Base-by-base conservation (phyloP, 2,888 invertebrate species). In the Brachyptera putata region DNA sequence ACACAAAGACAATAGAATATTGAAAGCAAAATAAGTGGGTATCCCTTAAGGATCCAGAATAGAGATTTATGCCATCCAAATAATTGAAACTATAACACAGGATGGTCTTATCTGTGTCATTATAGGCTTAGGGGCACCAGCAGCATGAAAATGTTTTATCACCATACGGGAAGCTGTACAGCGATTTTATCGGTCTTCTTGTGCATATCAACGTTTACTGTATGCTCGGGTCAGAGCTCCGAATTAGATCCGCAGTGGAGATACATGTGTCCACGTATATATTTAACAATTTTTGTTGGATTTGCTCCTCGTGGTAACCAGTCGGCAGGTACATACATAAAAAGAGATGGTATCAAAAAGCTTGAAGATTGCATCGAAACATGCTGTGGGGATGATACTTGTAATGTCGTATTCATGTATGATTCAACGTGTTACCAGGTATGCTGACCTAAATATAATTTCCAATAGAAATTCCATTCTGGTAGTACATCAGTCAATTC, bases 351-450 rank as follows among this genome's bases (percentile, higher is more conserved):
- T 16, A 61, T 67, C 24, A 61, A 64, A 26, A 56, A 41, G 41
- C 69, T 86, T 61, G 78, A 81, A 70, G 76, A 84, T 68, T 87
- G 88, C 77, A 79, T 87, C 61, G 77, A 81, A 74, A 77, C 83
- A 68, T 87, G 89, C 75, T 85, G 90, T 73, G 68, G 79, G 53
- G 74, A 84, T 65, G 76, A 82, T 56, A 75, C 77, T 1, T 93
- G 93, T 72, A 88, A 93, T 73, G 85, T 91, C 64, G 90, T 87
- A 2, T 84, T 93, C 70, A 85, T 89, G 73, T 84, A 83, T 66
- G 85, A 89, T 69, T 75, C 79, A 18, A 84, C 84, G 63, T 93
- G 93, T 71, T 92, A 84, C 71, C 88, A 89, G 73, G 83, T 91
- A 67, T 67, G 67, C 50, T 48, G n/a, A 48, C 36, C 16, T 21